Evolutionary conservation across 2,113 vertebrate species (phyloP).

Genomic region (Sceloporus tristichus): DNA sequence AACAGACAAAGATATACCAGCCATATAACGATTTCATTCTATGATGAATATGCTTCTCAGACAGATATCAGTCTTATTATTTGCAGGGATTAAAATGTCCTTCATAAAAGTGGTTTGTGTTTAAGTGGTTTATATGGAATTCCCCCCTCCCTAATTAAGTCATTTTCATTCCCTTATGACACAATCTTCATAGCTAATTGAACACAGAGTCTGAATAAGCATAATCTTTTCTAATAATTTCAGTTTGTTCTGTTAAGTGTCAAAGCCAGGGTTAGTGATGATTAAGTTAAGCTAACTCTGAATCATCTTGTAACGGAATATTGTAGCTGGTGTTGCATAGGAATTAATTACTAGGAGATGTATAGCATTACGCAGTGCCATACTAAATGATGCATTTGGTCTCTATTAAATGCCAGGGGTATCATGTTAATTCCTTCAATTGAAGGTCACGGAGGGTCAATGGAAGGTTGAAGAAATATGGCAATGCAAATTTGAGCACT

Average conservation of each 20-base stretch:
- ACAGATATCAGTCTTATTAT: constrained; percentile 71
- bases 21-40: constrained; percentile 65
- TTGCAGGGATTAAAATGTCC: constrained; percentile 72
- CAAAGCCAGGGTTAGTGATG: constrained; percentile 44
- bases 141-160: constrained; percentile 66
- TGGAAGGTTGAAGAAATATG: constrained; percentile 44
- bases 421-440: constrained; percentile 30
- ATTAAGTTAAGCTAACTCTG: constrained; percentile 62
- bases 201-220: constrained; percentile 69
- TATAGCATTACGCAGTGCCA: constrained; percentile 49
- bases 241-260: constrained; percentile 60
- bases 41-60: constrained; percentile 61
- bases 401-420: constrained; percentile 15
- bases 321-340: constrained; percentile 38
- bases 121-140: constrained; percentile 56
- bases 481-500: constrained; percentile 45
- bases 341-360: constrained; percentile 58
- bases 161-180: constrained; percentile 71
- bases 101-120: constrained; percentile 73
- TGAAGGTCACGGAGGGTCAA: constrained; percentile 40
- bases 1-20: constrained; percentile 36
- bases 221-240: constrained; percentile 71
- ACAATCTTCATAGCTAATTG: constrained; percentile 64
- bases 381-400: constrained; percentile 12
- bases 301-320: constrained; percentile 48